Conservation (phyloP, 1,140 invertebrate genomes). For the Tetramorium alpestre region DNA sequence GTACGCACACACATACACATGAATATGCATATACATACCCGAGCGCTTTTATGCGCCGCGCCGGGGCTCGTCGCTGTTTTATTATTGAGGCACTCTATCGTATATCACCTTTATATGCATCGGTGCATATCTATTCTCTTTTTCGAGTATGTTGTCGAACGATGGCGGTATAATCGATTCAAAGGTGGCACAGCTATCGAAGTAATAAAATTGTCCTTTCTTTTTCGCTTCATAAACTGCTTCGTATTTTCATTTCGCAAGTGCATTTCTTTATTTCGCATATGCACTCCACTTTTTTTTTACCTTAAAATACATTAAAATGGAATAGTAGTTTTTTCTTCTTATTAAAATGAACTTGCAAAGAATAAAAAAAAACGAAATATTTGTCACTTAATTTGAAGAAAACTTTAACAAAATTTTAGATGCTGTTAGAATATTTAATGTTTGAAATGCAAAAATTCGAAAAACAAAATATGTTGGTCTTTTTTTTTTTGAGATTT, state of each 20-base stretch:
- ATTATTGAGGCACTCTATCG: constrained; percentile 40
- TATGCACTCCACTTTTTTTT: neutral
- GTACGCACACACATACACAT: neutral
- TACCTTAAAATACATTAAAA: neutral
- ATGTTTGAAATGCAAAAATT: neutral
- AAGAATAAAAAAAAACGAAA: neutral
- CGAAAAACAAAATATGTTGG: neutral
- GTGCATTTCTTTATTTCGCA: neutral
- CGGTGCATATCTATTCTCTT: constrained; percentile 38
- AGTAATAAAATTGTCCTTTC: constrained; percentile 42
- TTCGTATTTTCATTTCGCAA: neutral
- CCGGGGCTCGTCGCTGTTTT: constrained; percentile 35
- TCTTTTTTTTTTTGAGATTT: neutral
- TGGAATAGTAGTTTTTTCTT: neutral
- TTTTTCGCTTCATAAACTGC: constrained; percentile 9
- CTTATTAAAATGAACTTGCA: neutral
- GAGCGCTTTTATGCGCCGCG: constrained; percentile 24
- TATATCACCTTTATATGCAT: constrained; percentile 54
- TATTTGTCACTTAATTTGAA: neutral
- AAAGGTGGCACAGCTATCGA: constrained; percentile 32
- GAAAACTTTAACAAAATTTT: neutral
- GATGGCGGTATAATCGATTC: constrained; percentile 44
- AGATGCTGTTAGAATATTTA: neutral
- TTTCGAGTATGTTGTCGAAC: constrained; percentile 28
- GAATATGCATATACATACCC: neutral